Percentiles rank a stretch among this genome's conserved stretches.
Evolutionary conservation across 2,113 vertebrate species (phyloP).

Genomic region (Uropsilus gracilis): DNA sequence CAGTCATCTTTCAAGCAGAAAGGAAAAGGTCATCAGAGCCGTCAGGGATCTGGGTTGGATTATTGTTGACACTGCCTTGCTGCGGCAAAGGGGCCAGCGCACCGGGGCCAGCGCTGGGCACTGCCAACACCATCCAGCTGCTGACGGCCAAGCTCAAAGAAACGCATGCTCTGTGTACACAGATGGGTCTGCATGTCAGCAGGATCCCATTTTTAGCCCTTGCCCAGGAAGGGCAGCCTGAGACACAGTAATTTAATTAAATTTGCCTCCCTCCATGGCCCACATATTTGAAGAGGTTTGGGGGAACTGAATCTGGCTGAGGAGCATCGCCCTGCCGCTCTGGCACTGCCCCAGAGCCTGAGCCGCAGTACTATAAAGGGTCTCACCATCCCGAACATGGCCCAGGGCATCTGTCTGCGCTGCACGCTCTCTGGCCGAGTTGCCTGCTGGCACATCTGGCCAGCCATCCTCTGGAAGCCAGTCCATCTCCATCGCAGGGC

Average conservation of each 20-base stretch:
- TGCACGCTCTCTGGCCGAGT: conserved; percentile 53
- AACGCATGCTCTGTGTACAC: conserved; percentile 4
- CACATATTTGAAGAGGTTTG: conserved; percentile 64
- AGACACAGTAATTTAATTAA: conserved; percentile 77
- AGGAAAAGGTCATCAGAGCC: conserved; percentile 61
- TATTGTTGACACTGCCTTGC: conserved; percentile 6
- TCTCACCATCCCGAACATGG: conserved; percentile 39
- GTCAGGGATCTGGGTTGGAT: not conserved
- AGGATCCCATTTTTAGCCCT: conserved; percentile 66
- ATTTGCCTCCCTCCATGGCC: conserved; percentile 68
- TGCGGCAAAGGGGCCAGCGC: conserved; percentile 25
- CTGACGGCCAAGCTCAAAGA: conserved; percentile 34
- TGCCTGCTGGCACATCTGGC: conserved; percentile 75
- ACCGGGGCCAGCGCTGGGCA: not conserved
- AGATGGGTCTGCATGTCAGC: conserved; percentile 57
- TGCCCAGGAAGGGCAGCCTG: conserved; percentile 43
- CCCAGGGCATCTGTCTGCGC: conserved; percentile 75
- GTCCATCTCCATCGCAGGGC: conserved; percentile 30
- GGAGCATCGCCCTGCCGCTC: conserved; percentile 59
- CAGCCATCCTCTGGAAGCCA: conserved; percentile 57
- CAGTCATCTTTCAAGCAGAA: conserved; percentile 50
- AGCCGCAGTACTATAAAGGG: conserved; percentile 70
- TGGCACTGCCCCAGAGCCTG: conserved; percentile 55
- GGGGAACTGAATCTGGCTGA: conserved; percentile 65
- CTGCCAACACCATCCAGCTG: conserved; percentile 57